Evolutionary conservation across 1,140 invertebrate species (phyloP).

Genomic region (Gonioctena quinquepunctata): DNA sequence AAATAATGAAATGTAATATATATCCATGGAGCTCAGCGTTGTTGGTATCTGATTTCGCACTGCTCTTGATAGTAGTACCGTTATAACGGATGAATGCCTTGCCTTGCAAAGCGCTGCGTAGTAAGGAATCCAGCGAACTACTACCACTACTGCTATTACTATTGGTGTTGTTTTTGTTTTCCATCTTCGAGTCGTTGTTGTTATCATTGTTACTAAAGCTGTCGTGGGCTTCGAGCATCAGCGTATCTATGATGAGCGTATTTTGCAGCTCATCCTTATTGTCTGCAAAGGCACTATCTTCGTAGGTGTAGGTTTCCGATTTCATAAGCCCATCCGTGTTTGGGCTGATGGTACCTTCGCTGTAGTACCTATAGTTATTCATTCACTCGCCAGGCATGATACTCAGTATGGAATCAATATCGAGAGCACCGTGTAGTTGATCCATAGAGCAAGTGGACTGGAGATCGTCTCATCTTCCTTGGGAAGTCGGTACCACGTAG

Average conservation of each 20-base stretch:
- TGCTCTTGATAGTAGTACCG: conserved; percentile 39
- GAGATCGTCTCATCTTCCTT: conserved; percentile 63
- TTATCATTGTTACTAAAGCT: conserved; percentile 67
- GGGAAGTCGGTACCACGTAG: conserved; percentile 60
- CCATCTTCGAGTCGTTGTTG: too few relatives aligned
- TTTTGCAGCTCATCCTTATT: conserved; percentile 63
- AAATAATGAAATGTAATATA: too few relatives aligned
- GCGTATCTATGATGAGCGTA: conserved; percentile 56
- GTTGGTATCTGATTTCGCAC: conserved; percentile 51
- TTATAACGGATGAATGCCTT: conserved; percentile 65
- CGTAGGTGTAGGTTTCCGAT: conserved; percentile 67
- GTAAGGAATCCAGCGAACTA: conserved; percentile 73
- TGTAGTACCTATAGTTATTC: conserved; percentile 61
- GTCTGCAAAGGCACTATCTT: too few relatives aligned
- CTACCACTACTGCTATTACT: conserved; percentile 77
- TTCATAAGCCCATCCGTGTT: conserved; percentile 60
- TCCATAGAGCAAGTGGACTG: conserved; percentile 62
- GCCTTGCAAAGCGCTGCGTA: conserved; percentile 80
- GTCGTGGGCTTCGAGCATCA: conserved; percentile 59
- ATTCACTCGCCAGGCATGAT: conserved; percentile 60
- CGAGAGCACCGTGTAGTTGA: conserved; percentile 61
- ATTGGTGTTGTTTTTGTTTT: too few relatives aligned
- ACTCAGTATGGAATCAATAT: conserved; percentile 68
- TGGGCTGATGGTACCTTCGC: conserved; percentile 43
- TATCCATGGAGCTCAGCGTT: conserved; percentile 60